A percentile compares a stretch with the other conserved stretches of the same genome.
These are phyloP conservation scores for Yponomeuta cagnagella DNA, from an alignment of 2,888 invertebrate species.

Conservation along the genomic window DNA sequence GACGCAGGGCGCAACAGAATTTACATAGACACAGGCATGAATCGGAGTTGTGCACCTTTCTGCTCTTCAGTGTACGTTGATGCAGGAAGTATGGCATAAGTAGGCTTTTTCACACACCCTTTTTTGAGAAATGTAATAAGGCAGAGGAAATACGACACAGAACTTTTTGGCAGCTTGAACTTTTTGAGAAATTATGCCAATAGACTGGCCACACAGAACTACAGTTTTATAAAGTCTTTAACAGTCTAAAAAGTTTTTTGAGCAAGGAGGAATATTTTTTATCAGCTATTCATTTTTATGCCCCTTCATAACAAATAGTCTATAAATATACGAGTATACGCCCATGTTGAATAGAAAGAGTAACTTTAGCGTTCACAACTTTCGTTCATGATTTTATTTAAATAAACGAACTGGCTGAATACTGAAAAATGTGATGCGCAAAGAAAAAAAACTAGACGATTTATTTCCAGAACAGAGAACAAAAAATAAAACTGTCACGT, in stretches of 20 bases:
- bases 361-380: background rate
- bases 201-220: background rate
- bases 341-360: slow-evolving; percentile 49
- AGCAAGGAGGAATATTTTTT: background rate
- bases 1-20: slow-evolving; percentile 52
- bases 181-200: background rate
- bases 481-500: background rate
- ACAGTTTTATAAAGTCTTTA: background rate
- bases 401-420: background rate
- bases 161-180: background rate
- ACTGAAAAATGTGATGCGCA: background rate
- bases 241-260: background rate
- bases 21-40: slow-evolving; percentile 53
- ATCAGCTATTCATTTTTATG: slow-evolving; percentile 13
- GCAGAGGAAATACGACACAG: background rate
- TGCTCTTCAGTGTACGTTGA: slow-evolving; percentile 45
- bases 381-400: background rate
- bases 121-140: background rate
- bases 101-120: slow-evolving; percentile 49
- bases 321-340: slow-evolving; percentile 62
- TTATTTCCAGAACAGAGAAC: background rate
- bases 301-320: slow-evolving; percentile 59
- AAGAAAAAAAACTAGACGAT: background rate
- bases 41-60: slow-evolving; percentile 58
- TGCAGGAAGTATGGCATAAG: slow-evolving; percentile 63